Conservation (phyloP, 2,797 vertebrate species). For the Petrocephalus schoutedeni region DNA sequence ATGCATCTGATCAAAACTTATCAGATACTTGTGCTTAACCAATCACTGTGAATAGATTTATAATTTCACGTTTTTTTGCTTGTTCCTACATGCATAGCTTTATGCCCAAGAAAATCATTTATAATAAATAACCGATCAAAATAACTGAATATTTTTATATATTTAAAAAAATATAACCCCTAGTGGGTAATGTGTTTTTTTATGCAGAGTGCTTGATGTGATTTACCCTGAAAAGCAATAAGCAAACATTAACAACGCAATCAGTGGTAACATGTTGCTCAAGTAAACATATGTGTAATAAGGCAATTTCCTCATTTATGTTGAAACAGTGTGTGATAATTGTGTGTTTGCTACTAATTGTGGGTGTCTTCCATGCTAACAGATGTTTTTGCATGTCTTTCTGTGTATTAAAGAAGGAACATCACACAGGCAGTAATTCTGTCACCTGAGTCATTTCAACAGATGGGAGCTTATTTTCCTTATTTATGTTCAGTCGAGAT, state of each 20-base stretch:
- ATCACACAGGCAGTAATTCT: not conserved
- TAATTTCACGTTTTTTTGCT: not conserved
- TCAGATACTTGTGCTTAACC: not conserved
- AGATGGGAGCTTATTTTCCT: not conserved
- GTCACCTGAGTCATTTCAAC: not conserved
- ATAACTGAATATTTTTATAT: not conserved
- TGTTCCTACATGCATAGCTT: no score
- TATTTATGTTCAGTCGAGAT: not conserved
- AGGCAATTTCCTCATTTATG: not conserved
- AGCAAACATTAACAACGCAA: not conserved
- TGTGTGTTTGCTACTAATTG: not conserved
- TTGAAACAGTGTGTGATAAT: not conserved
- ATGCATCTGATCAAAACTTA: not conserved
- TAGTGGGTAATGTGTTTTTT: not conserved
- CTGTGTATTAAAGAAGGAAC: not conserved
- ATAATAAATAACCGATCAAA: slow-evolving; percentile 18
- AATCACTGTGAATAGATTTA: slow-evolving; percentile 4
- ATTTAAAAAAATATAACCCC: not conserved
- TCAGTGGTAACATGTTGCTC: not conserved
- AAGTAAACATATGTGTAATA: not conserved
- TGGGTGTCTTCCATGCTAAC: not conserved
- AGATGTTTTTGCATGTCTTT: not conserved
- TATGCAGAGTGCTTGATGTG: not conserved
- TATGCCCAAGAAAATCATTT: no score
- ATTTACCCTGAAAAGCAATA: not conserved